phyloP scores from a whole-genome alignment of 2,888 invertebrate genomes.

The Aradus depressus region DNA sequence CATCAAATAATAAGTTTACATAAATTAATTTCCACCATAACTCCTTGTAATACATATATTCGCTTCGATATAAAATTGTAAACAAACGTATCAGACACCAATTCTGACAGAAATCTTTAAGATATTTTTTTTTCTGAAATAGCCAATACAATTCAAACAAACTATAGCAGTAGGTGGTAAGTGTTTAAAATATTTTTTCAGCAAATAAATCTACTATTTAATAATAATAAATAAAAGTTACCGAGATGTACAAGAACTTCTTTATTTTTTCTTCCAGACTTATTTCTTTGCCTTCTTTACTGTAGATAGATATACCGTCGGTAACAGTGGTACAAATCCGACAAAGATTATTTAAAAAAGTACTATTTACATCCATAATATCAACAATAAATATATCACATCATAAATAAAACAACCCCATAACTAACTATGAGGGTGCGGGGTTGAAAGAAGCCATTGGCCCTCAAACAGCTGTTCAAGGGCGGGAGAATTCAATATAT shows the following conservation, averaged over 20 bases:
- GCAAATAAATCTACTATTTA: too few relatives aligned
- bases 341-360: conserved; percentile 38
- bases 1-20: too few relatives aligned
- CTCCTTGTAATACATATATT: too few relatives aligned
- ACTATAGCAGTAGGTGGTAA: too few relatives aligned
- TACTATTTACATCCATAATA: conserved; percentile 3
- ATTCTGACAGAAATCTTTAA: too few relatives aligned
- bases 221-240: conserved; percentile 36
- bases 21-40: too few relatives aligned
- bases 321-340: conserved; percentile 53
- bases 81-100: too few relatives aligned
- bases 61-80: too few relatives aligned
- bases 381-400: conserved; percentile 5
- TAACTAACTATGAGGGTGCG: conserved; percentile 4
- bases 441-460: conserved; percentile 8
- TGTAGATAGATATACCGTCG: conserved; percentile 49
- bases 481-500: conserved; percentile 7
- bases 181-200: too few relatives aligned
- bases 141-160: too few relatives aligned
- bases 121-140: too few relatives aligned
- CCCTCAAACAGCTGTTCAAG: conserved; percentile 7
- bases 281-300: conserved; percentile 52
- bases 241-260: conserved; percentile 56
- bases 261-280: conserved; percentile 54
- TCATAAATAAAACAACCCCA: conserved; percentile 16